A percentile compares a stretch with the other conserved stretches of the same genome.
Conservation (phyloP, 37 sponge, comb jelly and placozoan genomes). For the Amphimedon queenslandica region DNA sequence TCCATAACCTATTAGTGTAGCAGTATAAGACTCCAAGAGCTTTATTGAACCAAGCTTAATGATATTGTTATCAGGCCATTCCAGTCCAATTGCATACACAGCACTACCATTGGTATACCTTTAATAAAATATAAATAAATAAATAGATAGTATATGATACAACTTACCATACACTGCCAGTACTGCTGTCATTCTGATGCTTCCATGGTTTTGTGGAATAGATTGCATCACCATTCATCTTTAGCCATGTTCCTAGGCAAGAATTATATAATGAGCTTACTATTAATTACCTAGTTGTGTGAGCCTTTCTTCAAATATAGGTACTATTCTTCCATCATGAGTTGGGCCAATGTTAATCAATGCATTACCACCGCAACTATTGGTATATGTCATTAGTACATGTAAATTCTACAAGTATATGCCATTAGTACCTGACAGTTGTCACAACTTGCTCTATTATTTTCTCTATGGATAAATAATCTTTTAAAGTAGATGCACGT, state of each 20-base stretch:
- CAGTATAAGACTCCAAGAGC: background rate
- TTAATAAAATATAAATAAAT: background rate
- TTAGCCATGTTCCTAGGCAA: constrained; percentile 30
- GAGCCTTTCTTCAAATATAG: constrained; percentile 63
- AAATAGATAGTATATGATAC: background rate
- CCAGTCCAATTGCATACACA: background rate
- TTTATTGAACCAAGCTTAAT: constrained; percentile 28
- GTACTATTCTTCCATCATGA: constrained; percentile 70
- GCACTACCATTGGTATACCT: background rate
- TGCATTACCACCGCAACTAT: constrained; percentile 69
- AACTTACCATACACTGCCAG: constrained; percentile 4
- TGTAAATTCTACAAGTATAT: background rate
- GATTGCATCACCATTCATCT: constrained; percentile 39
- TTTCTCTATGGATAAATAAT: constrained; percentile 40
- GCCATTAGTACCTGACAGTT: constrained; percentile 62
- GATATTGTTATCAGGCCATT: constrained; percentile 31
- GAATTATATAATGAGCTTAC: background rate
- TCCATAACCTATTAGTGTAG: constrained; percentile 40
- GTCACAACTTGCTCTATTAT: constrained; percentile 48
- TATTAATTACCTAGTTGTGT: constrained; percentile 48
- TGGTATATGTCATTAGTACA: background rate
- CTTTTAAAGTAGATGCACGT: constrained; percentile 39
- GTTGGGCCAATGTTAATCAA: constrained; percentile 72
- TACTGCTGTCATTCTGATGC: constrained; percentile 21
- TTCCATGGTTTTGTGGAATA: constrained; percentile 31